Evolutionary conservation across 2,113 vertebrate genomes (phyloP), one percentile per base, ranked within the genome.

Genomic region (Esox niger): DNA sequence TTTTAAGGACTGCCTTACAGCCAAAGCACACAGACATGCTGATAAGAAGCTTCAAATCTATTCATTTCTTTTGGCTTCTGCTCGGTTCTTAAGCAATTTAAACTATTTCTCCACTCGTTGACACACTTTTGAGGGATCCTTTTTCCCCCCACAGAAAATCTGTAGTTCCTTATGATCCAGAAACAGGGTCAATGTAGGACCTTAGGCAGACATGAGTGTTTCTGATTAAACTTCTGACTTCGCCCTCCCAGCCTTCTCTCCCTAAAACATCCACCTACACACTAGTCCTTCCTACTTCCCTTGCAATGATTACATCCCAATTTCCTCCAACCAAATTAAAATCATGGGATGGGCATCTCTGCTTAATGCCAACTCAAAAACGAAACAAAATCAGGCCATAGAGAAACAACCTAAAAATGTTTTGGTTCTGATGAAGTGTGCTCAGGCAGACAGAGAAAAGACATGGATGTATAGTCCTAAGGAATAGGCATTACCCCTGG

Each of bases 141-240:
- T 31, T 32, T n/a, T 32, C 32, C 17, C 32, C 32, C 17, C 6
- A 30, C 20, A 8, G 6, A 9, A 60, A 31, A 11, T 5, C 0
- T 29, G 6, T 9, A 7, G 17, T 31, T 60, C 20, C 17, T 20
- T 32, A 32, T 60, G 17, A 9, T 32, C 29, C 30, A 31, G 30
- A 27, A 60, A 60, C 58, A 60, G 58, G 58, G 58, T 60, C 26
- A 60, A 11, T 30, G 29, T 29, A 60, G 15, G 30, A n/a, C 29
- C 8, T 6, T 4, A 3, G 29, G 58, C 58, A 57, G 55, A 60
- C 26, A 7, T 17, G 29, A n/a, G 30, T 31, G 17, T 20, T 31
- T 27, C 20, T 4, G 27, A 30, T n/a, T 17, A 26, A 26, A 4
- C 26, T 6, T n/a, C 58, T 68, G 10, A 13, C 38, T 47, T 4